phyloP scores from a whole-genome alignment of 2,888 invertebrate genomes.

The Heliconius aoede region DNA sequence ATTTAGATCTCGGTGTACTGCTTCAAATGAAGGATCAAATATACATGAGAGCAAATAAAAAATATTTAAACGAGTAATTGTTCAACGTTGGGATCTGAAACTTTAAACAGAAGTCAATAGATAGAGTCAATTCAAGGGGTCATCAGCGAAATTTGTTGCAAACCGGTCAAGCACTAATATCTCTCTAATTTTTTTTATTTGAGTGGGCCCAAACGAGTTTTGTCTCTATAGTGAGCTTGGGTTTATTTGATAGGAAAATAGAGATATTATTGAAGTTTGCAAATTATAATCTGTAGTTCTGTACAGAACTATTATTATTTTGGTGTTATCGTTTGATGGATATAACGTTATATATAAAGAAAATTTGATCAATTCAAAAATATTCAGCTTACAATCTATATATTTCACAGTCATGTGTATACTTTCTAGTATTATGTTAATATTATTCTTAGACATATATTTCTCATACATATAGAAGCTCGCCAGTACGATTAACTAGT shows the following conservation, averaged over 20 bases:
- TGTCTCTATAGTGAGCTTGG: constrained; percentile 22
- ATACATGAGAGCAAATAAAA: constrained; percentile 26
- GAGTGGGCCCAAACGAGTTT: constrained; percentile 36
- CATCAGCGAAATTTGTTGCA: constrained; percentile 43
- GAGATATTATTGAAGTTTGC: constrained; percentile 8
- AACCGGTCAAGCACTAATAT: constrained; percentile 44
- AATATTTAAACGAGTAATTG: constrained; percentile 16
- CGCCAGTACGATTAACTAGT: not conserved
- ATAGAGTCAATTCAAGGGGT: constrained; percentile 47
- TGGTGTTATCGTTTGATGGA: not conserved
- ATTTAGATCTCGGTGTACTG: not conserved
- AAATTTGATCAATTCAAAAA: not conserved
- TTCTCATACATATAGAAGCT: not conserved
- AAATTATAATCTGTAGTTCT: not conserved
- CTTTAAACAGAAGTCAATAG: constrained; percentile 48
- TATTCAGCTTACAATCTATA: not conserved
- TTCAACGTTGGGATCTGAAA: constrained; percentile 37
- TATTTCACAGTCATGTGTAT: not conserved
- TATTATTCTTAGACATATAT: not conserved
- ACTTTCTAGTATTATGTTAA: not conserved
- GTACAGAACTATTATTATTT: too few relatives aligned
- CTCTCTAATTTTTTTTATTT: constrained; percentile 43
- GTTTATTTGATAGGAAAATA: constrained; percentile 11
- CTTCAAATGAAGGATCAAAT: not conserved
- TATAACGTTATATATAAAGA: not conserved